Evolutionary conservation across 2,113 vertebrate genomes (phyloP), one percentile per base, ranked within the genome.

Genomic region (Choloepus hoffmanni): DNA sequence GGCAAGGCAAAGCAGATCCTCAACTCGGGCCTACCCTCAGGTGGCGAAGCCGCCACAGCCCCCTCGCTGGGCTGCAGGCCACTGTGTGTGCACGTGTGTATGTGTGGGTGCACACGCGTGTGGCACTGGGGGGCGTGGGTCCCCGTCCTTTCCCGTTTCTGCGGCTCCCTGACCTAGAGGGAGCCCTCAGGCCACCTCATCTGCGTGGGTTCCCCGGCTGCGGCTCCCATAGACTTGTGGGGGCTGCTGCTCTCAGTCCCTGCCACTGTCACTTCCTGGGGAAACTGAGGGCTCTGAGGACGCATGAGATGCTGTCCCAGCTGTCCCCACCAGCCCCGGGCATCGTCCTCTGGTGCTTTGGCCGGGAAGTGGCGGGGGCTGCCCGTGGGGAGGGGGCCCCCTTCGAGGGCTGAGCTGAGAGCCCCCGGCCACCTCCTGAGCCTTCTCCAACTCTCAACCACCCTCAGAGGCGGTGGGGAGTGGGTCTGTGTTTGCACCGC

Each of bases 401-500:
- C 53, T 55, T 11, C 53, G 16, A 16, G 53, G 53, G 14, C 53
- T 3, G 53, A 16, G 53, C 53, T 16, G 13, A 14, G 5, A 21
- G 33, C 18, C 33, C 43, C 43, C 7, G 10, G 36, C 18, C 3
- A 19, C 6, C 19, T 36, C 19, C n/a, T 3, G 8, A 62, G 72
- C 19, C 4, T 60, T 26, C 53, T 19, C 70, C 30, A 12, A 24
- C 30, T 40, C 55, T 1, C 1, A 70, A 36, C 13, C 1, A 26
- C 53, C 14, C 40, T 50, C 12, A 33, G 76, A 33, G 28, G n/a
- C 84, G 28, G 0, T 4, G 0, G 4, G 16, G 36, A 70, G 11
- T 9, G 30, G 2, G 6, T 68, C 13, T 14, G 0, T 7, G 10
- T 65, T 19, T 33, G 7, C 16, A 6, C 33, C 1, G 0, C 26